Evolutionary conservation across 2,888 invertebrate species (phyloP), one percentile per base, ranked within the genome.

Genomic region (Parnassius apollo): DNA sequence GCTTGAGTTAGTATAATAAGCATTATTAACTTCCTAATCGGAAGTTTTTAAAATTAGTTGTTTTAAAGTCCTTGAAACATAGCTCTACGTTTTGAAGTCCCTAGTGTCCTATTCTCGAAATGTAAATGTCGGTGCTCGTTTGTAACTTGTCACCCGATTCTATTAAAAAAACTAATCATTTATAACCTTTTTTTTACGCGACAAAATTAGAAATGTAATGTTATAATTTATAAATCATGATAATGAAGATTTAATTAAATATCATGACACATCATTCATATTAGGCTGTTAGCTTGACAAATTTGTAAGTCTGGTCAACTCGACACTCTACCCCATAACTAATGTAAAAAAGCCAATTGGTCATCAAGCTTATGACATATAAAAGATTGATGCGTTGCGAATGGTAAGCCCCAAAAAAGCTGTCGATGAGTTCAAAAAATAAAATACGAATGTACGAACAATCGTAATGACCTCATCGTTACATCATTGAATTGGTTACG

Each of bases 401-500:
- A 63, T 59, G 55, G 35, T 45, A 51, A 10, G 48, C 42, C 13
- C 18, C 50, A 59, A 58, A 59, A 59, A 63, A 53, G 11, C 42
- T 51, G 44, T 56, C 49, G 54, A 59, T 42, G 63, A 56, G 56
- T 11, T 44, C 44, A 63, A 63, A 59, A 63, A 63, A 63, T 42
- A 48, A 59, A 51, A 59, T 56, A 63, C 51, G 49, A 55, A 59
- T 25, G 55, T 59, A 56, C 59, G 56, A 56, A 59, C 63, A 59
- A 56, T 59, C 56, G 63, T 63, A 59, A 63, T 63, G 63, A 63
- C 55, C 50, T 63, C 56, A 63, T 63, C 55, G 51, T 63, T 63
- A 59, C 63, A 63, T 63, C 59, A 56, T 48, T 56, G 56, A 22
- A 59, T 63, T 56, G 59, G 63, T 25, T 52, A 59, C 59, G 59